phyloP scores from a whole-genome alignment of 2,888 invertebrate genomes.

The Rotaria sp. region DNA sequence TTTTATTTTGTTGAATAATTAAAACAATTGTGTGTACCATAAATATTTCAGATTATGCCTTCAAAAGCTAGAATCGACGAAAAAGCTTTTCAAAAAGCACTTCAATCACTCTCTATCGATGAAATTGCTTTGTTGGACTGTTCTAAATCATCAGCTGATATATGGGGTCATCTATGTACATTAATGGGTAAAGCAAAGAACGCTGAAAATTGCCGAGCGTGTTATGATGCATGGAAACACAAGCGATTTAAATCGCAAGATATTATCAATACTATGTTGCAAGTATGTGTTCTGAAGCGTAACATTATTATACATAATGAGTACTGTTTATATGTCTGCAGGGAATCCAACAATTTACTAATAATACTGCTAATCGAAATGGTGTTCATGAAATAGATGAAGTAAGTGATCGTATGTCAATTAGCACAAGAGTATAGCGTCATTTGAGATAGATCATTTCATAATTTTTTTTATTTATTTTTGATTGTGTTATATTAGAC shows the following conservation, averaged over 20 bases:
- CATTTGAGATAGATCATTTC: too few relatives aligned
- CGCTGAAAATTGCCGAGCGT: not conserved
- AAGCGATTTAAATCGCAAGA: not conserved
- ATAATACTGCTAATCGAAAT: too few relatives aligned
- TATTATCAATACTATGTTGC: not conserved
- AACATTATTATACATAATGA: too few relatives aligned
- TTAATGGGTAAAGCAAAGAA: not conserved
- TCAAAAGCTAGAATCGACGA: not conserved
- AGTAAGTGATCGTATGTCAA: too few relatives aligned
- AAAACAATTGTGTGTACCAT: too few relatives aligned
- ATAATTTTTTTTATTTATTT: too few relatives aligned
- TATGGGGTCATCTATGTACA: not conserved
- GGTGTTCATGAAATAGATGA: too few relatives aligned
- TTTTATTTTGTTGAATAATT: too few relatives aligned
- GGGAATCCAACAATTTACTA: too few relatives aligned
- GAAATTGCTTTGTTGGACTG: not conserved
- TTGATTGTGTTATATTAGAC: too few relatives aligned
- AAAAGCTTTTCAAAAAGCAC: not conserved
- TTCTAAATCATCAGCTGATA: not conserved
- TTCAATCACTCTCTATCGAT: not conserved
- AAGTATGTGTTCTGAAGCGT: not conserved
- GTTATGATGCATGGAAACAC: not conserved
- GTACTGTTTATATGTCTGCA: too few relatives aligned
- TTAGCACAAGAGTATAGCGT: too few relatives aligned
- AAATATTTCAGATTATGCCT: not conserved